Percentiles rank a stretch among this genome's conserved stretches.
Conservation (phyloP, 2,888 invertebrate species). For the Apotomis turbidana region DNA sequence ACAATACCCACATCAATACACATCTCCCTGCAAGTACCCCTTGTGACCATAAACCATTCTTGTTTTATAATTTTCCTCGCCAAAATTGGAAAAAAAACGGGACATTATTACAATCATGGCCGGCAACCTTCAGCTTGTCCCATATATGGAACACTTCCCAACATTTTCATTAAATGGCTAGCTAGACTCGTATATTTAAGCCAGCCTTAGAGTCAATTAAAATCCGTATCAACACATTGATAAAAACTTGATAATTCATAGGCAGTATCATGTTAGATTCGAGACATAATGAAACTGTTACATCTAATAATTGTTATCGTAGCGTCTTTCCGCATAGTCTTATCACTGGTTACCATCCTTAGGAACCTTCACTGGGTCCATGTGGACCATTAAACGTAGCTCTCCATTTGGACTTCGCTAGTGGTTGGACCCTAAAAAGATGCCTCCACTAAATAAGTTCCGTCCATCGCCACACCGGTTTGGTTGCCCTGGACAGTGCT, state of each 20-base stretch:
- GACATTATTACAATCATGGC: neutral
- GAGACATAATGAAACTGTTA: constrained; percentile 61
- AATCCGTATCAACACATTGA: constrained; percentile 49
- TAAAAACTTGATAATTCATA: constrained; percentile 70
- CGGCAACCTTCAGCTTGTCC: neutral
- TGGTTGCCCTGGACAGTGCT: constrained; percentile 91
- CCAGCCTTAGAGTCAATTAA: neutral
- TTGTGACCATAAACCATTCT: neutral
- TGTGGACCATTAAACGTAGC: constrained; percentile 65
- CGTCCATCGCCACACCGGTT: constrained; percentile 92
- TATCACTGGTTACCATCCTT: constrained; percentile 1
- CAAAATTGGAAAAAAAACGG: neutral
- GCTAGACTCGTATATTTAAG: constrained; percentile 22
- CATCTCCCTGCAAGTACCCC: neutral
- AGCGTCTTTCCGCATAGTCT: constrained; percentile 45
- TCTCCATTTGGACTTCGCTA: constrained; percentile 69
- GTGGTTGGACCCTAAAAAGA: constrained; percentile 87
- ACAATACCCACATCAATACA: too few species aligned
- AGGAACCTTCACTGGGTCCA: neutral
- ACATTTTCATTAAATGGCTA: neutral
- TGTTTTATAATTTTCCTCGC: neutral
- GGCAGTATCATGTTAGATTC: constrained; percentile 79
- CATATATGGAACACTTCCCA: too few species aligned
- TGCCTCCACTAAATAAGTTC: constrained; percentile 93
- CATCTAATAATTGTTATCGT: constrained; percentile 75